A percentile compares a stretch with the other conserved stretches of the same genome.
Conservation (phyloP, 1,140 invertebrate species). For the Penaeus vannamei region DNA sequence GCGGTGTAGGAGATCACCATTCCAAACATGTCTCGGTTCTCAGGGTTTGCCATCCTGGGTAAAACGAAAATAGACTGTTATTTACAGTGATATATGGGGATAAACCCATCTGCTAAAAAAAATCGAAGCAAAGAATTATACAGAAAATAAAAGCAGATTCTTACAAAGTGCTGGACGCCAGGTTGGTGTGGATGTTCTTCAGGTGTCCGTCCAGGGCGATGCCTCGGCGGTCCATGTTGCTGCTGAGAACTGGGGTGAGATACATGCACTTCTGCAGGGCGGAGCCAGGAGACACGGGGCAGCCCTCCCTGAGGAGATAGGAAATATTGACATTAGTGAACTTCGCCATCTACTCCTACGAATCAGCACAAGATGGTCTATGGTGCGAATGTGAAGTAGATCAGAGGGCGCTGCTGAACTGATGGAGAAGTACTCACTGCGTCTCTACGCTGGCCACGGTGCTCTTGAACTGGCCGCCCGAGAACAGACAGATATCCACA, state of each 20-base stretch:
- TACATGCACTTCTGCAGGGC: constrained; percentile 65
- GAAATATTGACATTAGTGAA: background rate
- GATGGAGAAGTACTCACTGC: constrained; percentile 30
- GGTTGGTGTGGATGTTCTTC: no score
- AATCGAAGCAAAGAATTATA: no score
- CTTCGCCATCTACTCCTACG: background rate
- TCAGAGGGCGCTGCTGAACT: background rate
- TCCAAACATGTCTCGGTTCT: constrained; percentile 88
- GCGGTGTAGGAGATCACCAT: constrained; percentile 91
- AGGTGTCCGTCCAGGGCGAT: no score
- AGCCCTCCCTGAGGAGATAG: constrained; percentile 64
- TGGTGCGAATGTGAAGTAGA: no score
- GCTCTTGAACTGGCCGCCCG: constrained; percentile 97
- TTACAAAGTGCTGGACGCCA: no score
- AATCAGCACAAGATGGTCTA: no score
- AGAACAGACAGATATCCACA: constrained; percentile 97
- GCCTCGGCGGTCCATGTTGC: background rate
- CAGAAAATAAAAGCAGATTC: no score
- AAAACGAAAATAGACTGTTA: constrained; percentile 19
- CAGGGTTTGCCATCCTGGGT: constrained; percentile 81
- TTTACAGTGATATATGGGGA: no score
- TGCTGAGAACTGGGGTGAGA: constrained; percentile 67
- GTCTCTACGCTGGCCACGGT: constrained; percentile 94
- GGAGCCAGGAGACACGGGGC: constrained; percentile 68
- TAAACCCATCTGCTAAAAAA: no score